These are phyloP conservation scores for Campoletis raptor DNA, from an alignment of 2,888 invertebrate genomes.

Conservation along the genomic window DNA sequence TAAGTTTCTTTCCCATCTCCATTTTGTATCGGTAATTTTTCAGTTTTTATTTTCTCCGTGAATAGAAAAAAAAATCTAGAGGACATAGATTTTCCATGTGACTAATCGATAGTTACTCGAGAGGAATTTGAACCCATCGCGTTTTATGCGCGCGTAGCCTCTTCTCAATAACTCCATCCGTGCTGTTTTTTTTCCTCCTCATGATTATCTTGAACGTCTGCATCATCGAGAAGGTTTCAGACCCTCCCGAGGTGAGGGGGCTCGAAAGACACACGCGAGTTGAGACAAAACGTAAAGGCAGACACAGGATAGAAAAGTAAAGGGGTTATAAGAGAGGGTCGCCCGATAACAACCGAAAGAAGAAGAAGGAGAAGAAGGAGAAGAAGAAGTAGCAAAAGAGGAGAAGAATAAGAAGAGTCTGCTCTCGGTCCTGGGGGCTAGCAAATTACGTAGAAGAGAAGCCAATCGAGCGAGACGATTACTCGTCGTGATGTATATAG, in stretches of 20 bases:
- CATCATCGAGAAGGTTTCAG: slow-evolving; percentile 23
- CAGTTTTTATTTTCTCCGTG: too few species aligned
- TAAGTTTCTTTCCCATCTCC: too few species aligned
- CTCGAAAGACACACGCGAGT: slow-evolving; percentile 20
- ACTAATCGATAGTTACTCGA: not conserved
- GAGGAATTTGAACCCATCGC: slow-evolving; percentile 16
- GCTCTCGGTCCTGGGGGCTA: slow-evolving; percentile 53
- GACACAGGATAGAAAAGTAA: slow-evolving; percentile 29
- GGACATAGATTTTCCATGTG: not conserved
- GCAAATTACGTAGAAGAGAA: slow-evolving; percentile 67
- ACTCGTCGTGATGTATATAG: slow-evolving; percentile 50
- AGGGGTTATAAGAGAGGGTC: slow-evolving; percentile 39
- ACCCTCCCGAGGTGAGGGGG: slow-evolving; percentile 1
- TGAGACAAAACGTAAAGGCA: slow-evolving; percentile 22
- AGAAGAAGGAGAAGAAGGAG: slow-evolving; percentile 40
- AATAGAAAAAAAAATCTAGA: not conserved
- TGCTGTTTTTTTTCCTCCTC: not conserved
- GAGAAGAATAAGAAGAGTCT: slow-evolving; percentile 37
- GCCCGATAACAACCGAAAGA: slow-evolving; percentile 48
- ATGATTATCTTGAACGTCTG: slow-evolving; percentile 47
- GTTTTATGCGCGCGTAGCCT: slow-evolving; percentile 10
- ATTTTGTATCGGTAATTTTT: too few species aligned
- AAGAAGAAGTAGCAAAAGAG: slow-evolving; percentile 15
- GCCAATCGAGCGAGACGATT: slow-evolving; percentile 68
- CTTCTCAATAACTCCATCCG: slow-evolving; percentile 16